These are phyloP conservation scores for Archips xylosteana DNA, from an alignment of 2,888 invertebrate species.

Conservation along the genomic window DNA sequence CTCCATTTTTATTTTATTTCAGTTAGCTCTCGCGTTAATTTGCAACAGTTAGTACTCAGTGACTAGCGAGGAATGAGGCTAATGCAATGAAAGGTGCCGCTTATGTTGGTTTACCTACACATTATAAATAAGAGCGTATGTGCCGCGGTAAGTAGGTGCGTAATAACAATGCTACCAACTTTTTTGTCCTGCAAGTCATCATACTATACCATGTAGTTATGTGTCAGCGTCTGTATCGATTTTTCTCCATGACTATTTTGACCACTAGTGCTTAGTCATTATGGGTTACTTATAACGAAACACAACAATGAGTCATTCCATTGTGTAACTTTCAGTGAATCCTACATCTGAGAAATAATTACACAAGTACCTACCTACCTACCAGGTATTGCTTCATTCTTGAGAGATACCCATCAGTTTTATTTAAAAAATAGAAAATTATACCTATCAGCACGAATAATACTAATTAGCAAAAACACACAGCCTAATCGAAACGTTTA, in stretches of 20 bases:
- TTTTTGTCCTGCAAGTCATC: constrained; percentile 8
- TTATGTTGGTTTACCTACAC: constrained; percentile 18
- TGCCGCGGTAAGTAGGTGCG: constrained; percentile 14
- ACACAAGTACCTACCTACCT: neutral
- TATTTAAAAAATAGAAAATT: no score
- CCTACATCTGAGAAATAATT: neutral
- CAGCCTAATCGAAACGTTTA: no score
- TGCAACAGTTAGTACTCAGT: constrained; percentile 3
- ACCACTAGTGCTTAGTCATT: constrained; percentile 14
- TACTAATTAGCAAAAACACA: neutral
- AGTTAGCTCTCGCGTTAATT: neutral
- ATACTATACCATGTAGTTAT: constrained; percentile 2
- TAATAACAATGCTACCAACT: constrained; percentile 19
- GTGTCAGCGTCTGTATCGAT: neutral
- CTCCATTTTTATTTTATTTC: constrained; percentile 32
- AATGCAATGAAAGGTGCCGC: constrained; percentile 7
- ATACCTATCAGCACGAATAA: no score
- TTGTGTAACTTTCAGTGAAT: constrained; percentile 12
- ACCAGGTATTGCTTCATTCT: neutral
- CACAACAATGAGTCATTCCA: constrained; percentile 7
- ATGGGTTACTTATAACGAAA: neutral
- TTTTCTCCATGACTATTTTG: constrained; percentile 11
- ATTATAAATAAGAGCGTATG: constrained; percentile 18
- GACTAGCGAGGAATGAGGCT: constrained; percentile 17
- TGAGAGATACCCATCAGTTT: neutral